Conservation (phyloP, 2,888 invertebrate genomes). For the Augochlorella aurata region DNA sequence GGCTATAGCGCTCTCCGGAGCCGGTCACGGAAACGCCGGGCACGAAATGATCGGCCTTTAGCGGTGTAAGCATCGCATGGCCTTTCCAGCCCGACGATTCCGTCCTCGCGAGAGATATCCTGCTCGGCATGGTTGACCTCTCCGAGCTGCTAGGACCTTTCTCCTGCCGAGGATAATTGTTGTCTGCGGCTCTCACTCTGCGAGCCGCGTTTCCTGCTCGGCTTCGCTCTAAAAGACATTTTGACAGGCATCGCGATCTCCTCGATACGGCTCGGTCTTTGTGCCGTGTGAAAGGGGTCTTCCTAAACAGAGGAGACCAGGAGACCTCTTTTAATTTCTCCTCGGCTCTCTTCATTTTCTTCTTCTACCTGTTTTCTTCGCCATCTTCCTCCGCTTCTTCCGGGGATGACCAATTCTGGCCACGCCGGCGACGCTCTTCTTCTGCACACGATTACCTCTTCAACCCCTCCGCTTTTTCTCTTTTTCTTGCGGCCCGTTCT, state of each 20-base stretch:
- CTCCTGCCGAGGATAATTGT: conserved; percentile 55
- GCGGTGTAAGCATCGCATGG: conserved; percentile 24
- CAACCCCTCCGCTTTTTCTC: background rate
- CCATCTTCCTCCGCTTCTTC: background rate
- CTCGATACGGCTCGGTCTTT: conserved; percentile 42
- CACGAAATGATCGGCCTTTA: background rate
- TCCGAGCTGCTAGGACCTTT: conserved; percentile 52
- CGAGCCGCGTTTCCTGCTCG: conserved; percentile 6
- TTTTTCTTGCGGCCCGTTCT: conserved; percentile 7
- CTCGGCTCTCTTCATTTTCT: background rate
- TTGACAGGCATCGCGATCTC: conserved; percentile 51
- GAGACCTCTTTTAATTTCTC: conserved; percentile 22
- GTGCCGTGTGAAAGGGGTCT: conserved; percentile 47
- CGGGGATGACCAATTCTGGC: conserved; percentile 1
- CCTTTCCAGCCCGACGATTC: conserved; percentile 48
- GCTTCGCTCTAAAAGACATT: conserved; percentile 37
- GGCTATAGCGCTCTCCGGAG: too few relatives aligned
- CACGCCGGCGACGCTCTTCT: conserved; percentile 1
- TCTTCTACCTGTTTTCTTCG: background rate
- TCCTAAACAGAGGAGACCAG: conserved; percentile 14
- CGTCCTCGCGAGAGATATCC: conserved; percentile 46
- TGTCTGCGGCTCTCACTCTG: conserved; percentile 38
- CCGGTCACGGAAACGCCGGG: background rate
- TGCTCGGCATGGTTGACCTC: conserved; percentile 55
- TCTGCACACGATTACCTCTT: conserved; percentile 7